Evolutionary conservation across 2,888 invertebrate species (phyloP).

Genomic region (Synanthedon andrenaeformis): DNA sequence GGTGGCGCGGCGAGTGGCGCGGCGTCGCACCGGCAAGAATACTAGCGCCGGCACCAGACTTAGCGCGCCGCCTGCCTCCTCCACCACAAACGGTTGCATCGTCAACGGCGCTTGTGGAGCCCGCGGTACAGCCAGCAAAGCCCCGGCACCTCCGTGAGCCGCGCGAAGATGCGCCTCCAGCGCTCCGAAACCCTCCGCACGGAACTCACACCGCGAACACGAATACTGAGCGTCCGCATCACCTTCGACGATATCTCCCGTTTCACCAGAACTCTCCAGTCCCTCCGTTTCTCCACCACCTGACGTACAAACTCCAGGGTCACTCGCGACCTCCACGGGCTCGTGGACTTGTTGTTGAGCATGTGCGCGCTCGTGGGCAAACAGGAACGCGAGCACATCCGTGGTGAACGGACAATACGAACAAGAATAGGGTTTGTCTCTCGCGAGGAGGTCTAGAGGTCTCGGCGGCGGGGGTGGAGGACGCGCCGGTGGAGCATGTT

Average conservation of each 20-base stretch:
- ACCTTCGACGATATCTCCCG: slow-evolving; percentile 29
- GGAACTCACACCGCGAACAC: slow-evolving; percentile 62
- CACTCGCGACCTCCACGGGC: slow-evolving; percentile 18
- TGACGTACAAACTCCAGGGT: slow-evolving; percentile 56
- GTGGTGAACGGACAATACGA: slow-evolving; percentile 92
- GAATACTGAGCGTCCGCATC: slow-evolving; percentile 46
- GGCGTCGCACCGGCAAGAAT: slow-evolving; percentile 92
- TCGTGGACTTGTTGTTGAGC: slow-evolving; percentile 50
- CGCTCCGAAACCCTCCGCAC: slow-evolving; percentile 57
- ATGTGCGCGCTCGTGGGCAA: slow-evolving; percentile 92
- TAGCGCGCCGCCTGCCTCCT: slow-evolving; percentile 68
- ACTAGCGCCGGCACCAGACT: slow-evolving; percentile 92
- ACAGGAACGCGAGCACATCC: slow-evolving; percentile 88
- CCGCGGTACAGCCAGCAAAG: slow-evolving; percentile 70
- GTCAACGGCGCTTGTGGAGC: slow-evolving; percentile 77
- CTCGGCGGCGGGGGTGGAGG: slow-evolving; percentile 51
- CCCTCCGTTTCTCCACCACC: slow-evolving; percentile 17
- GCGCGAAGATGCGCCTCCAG: slow-evolving; percentile 62
- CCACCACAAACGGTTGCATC: slow-evolving; percentile 94
- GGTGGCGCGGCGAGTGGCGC: slow-evolving; percentile 86
- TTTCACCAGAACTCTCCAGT: slow-evolving; percentile 49
- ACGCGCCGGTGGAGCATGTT: slow-evolving; percentile 78
- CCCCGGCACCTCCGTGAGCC: slow-evolving; percentile 62
- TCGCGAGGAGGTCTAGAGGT: slow-evolving; percentile 68
- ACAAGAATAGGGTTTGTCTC: slow-evolving; percentile 86